A percentile compares a stretch with the other conserved stretches of the same genome.
These are phyloP conservation scores for cat (Felis catus) DNA, from an alignment of 2,113 vertebrate species.

Conservation along the genomic window DNA sequence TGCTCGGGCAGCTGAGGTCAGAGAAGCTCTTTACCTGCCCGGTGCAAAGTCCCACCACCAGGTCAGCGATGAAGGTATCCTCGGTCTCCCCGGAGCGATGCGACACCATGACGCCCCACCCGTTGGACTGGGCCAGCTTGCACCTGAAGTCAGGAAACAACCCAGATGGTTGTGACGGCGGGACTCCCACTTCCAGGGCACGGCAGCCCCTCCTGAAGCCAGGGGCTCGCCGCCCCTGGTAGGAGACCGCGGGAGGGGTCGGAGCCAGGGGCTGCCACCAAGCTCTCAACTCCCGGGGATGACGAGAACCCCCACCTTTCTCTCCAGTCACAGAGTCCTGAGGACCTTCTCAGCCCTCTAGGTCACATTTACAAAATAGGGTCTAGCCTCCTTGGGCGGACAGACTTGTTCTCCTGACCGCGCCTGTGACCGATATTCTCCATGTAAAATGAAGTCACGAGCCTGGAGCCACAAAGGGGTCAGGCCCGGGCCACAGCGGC, in stretches of 20 bases:
- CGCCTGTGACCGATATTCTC: fast-evolving
- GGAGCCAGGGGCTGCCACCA: neutral
- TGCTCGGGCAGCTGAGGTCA: neutral
- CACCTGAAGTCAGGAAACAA: slow-evolving; percentile 84
- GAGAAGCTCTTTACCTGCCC: slow-evolving; percentile 87
- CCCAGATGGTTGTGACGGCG: fast-evolving
- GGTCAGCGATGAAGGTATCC: slow-evolving; percentile 97
- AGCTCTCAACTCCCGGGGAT: neutral
- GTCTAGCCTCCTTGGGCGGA: neutral
- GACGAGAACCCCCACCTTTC: fast-evolving
- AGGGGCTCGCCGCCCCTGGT: fast-evolving
- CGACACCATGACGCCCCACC: slow-evolving; percentile 98
- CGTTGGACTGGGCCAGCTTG: slow-evolving; percentile 94
- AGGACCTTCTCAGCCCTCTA: neutral
- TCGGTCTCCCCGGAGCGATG: slow-evolving; percentile 98
- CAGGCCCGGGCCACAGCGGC: neutral
- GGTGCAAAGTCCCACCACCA: slow-evolving; percentile 96
- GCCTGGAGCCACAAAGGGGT: fast-evolving
- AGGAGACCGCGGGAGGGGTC: neutral
- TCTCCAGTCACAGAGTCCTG: neutral
- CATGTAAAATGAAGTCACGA: fast-evolving
- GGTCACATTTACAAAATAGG: fast-evolving
- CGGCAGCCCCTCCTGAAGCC: fast-evolving
- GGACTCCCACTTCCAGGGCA: fast-evolving
- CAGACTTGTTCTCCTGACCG: too few species aligned